Evolutionary conservation across 2,888 invertebrate species (phyloP).

Genomic region (Gisinianus flammeolus): DNA sequence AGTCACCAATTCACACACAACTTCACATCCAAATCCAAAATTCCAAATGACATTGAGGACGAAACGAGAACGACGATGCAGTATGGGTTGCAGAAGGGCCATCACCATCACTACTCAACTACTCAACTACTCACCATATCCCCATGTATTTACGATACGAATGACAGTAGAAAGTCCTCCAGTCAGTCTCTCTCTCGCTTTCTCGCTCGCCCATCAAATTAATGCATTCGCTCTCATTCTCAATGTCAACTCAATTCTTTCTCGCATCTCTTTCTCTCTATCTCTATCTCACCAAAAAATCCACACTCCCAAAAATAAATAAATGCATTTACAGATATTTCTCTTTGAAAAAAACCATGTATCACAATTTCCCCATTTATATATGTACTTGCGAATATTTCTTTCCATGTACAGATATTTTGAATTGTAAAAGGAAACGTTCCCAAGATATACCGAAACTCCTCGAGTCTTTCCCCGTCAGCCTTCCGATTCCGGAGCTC

Average conservation of each 20-base stretch:
- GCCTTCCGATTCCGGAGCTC: no score
- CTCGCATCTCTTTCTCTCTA: background rate
- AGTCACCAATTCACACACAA: background rate
- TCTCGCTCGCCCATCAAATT: constrained; percentile 41
- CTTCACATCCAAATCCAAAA: background rate
- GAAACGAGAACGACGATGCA: background rate
- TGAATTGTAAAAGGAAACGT: no score
- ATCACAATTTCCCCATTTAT: no score
- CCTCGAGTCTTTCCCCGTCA: no score
- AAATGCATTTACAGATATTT: no score
- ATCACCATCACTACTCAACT: no score
- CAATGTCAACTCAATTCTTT: constrained; percentile 8
- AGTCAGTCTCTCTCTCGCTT: background rate
- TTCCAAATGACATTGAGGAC: background rate
- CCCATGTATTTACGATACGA: background rate
- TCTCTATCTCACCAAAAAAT: no score
- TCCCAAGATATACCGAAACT: no score
- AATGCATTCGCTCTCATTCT: constrained; percentile 36
- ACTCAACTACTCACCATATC: background rate
- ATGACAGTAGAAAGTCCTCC: background rate
- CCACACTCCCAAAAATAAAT: no score
- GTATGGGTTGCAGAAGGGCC: background rate
- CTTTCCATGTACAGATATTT: no score
- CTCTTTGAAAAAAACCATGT: no score
- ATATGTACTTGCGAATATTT: no score